Conservation (phyloP, 2,113 vertebrate species). For the Machaerirhynchus nigripectus region DNA sequence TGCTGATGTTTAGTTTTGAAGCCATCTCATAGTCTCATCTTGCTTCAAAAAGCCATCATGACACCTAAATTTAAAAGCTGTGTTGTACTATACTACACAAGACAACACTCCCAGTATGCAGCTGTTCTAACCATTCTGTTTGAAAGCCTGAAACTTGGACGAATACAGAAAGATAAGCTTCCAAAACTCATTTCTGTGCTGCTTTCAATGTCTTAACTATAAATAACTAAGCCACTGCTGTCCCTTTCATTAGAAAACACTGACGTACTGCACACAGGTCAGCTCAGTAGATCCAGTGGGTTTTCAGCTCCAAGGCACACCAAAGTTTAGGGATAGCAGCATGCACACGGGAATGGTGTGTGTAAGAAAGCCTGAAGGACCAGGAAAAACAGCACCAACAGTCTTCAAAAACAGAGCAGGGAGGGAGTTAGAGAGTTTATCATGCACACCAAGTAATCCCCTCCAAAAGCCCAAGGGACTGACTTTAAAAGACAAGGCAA, state of each 20-base stretch:
- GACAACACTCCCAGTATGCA: fast-evolving
- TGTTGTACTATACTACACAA: not conserved
- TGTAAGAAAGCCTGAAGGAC: not conserved
- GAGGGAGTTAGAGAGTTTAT: not conserved
- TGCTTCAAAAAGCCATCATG: not conserved
- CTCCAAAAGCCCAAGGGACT: not conserved
- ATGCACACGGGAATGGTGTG: not conserved
- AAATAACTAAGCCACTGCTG: not conserved
- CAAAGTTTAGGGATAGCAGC: not conserved
- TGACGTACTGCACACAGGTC: not conserved
- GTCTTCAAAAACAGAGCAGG: not conserved
- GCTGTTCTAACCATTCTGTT: not conserved
- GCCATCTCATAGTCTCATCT: not conserved
- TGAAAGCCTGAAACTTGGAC: not conserved
- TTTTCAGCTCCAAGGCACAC: not conserved
- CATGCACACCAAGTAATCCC: not conserved
- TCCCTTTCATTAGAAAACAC: not conserved
- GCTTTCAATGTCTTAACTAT: not conserved
- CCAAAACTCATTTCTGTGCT: not conserved
- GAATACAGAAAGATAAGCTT: not conserved
- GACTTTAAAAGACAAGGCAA: not conserved
- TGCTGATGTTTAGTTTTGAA: not conserved
- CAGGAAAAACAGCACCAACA: not conserved
- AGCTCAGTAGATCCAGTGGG: not conserved
- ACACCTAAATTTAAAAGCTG: not conserved